Conservation (phyloP, 2,888 invertebrate species). For the Drosophila imparisetae region DNA sequence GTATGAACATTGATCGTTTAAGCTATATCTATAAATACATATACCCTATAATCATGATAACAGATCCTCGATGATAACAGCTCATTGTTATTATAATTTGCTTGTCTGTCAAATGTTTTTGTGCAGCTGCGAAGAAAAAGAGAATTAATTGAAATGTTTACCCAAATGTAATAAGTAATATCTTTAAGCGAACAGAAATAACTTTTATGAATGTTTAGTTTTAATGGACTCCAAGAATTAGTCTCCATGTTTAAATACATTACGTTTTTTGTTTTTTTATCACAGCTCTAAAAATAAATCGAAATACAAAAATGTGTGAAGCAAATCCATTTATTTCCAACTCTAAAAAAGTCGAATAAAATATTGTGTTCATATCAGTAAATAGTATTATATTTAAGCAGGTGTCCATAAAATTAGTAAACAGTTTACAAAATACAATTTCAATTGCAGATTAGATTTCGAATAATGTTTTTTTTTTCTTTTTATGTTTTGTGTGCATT, state of each 20-base stretch:
- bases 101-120: conserved; percentile 8
- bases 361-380: conserved; percentile 40
- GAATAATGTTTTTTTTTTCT: conserved; percentile 33
- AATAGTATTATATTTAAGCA: conserved; percentile 53
- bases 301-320: conserved; percentile 25
- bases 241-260: conserved; percentile 2
- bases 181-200: neutral
- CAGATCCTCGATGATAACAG: neutral
- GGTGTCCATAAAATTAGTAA: conserved; percentile 63
- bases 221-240: conserved; percentile 11
- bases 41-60: conserved; percentile 1
- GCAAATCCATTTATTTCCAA: conserved; percentile 39
- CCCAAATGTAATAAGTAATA: neutral
- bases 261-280: neutral
- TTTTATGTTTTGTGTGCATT: conserved; percentile 23
- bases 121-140: conserved; percentile 35
- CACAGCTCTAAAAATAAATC: conserved; percentile 10
- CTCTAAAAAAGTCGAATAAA: conserved; percentile 29
- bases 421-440: conserved; percentile 66
- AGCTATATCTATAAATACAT: neutral
- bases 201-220: conserved; percentile 14
- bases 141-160: conserved; percentile 5
- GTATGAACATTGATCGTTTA: neutral
- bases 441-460: conserved; percentile 46
- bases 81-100: conserved; percentile 5